Conservation (phyloP, 2,888 invertebrate genomes). For the Tetropium fuscum region DNA sequence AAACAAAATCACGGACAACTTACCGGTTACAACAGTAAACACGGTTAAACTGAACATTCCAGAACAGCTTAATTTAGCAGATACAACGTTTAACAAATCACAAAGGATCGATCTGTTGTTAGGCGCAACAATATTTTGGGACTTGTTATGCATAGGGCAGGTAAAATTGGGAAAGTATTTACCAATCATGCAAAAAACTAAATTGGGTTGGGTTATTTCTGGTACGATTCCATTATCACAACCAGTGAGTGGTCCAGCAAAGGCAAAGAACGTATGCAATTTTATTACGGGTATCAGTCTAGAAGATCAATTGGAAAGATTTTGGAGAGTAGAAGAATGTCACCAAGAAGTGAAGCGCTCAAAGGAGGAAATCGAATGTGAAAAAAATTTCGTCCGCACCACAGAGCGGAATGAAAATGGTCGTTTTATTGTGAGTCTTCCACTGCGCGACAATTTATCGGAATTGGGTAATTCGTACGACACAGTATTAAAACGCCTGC, state of each 20-base stretch:
- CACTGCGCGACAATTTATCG: constrained; percentile 2
- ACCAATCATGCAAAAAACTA: constrained; percentile 19
- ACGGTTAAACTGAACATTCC: neutral
- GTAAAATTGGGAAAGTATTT: constrained; percentile 10
- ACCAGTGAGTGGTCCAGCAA: neutral
- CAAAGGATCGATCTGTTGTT: neutral
- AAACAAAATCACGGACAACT: constrained; percentile 4
- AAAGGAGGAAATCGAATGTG: constrained; percentile 8
- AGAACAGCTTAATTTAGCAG: neutral
- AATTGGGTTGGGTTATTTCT: constrained; percentile 10
- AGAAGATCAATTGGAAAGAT: constrained; percentile 16
- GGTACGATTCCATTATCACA: neutral
- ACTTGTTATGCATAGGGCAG: constrained; percentile 3
- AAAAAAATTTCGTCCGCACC: neutral
- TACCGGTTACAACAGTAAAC: neutral
- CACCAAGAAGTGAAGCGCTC: neutral
- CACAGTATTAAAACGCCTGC: constrained; percentile 1
- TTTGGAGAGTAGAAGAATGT: constrained; percentile 9
- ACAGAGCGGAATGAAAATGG: constrained; percentile 4
- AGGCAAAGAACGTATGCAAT: neutral
- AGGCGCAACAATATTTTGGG: constrained; percentile 9
- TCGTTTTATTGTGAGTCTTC: constrained; percentile 20
- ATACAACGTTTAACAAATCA: neutral
- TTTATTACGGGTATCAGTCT: neutral
- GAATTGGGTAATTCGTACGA: constrained; percentile 2